A percentile compares a stretch with the other conserved stretches of the same genome.
phyloP scores from a whole-genome alignment of 2,797 vertebrate species.

The Rhabdomys pumilio region DNA sequence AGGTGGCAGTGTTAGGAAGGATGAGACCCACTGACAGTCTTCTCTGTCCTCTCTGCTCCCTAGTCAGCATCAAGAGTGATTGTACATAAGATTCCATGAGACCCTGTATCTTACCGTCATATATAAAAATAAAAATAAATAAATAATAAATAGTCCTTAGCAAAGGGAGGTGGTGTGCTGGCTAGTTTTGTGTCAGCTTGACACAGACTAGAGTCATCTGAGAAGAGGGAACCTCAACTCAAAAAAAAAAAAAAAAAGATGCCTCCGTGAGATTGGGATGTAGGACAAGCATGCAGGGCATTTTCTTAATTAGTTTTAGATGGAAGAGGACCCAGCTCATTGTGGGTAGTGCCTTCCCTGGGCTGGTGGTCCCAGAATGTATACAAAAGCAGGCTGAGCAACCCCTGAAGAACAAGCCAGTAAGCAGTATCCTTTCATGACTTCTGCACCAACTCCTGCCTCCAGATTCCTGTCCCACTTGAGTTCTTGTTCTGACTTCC shows the following conservation, averaged over 20 bases:
- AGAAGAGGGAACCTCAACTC: neutral
- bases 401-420: neutral
- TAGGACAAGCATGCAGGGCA: neutral
- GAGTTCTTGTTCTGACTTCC: neutral
- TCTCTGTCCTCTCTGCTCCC: neutral
- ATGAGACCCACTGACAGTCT: neutral
- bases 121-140: neutral
- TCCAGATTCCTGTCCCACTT: neutral
- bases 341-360: neutral
- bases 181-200: neutral
- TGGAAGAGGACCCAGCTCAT: neutral
- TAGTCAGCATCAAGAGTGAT: conserved; percentile 32
- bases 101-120: neutral
- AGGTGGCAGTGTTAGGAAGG: neutral
- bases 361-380: neutral
- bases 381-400: neutral
- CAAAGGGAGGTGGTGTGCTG: neutral
- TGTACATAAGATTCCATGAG: neutral
- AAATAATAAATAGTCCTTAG: neutral
- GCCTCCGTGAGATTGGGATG: neutral
- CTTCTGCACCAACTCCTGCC: neutral
- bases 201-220: neutral
- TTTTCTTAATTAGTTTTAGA: neutral
- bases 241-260: neutral
- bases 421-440: neutral